Conservation (phyloP, 2,113 vertebrate species). For the Centrocercus urophasianus region DNA sequence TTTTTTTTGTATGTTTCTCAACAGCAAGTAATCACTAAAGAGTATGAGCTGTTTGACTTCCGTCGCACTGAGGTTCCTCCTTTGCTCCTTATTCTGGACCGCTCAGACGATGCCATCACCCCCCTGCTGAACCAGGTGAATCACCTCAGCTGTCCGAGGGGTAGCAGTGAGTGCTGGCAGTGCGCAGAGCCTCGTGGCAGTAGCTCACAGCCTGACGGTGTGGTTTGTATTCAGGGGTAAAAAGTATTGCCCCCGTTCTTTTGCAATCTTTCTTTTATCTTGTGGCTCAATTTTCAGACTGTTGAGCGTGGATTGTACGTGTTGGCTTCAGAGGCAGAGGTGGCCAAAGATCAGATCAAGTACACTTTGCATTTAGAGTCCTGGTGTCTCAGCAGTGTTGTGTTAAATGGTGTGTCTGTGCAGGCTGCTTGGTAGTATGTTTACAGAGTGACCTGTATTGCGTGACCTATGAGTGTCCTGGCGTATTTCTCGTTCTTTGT, state of each 20-base stretch:
- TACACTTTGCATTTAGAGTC: too few relatives aligned
- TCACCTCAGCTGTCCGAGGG: not conserved
- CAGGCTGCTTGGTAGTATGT: not conserved
- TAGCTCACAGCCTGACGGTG: not conserved
- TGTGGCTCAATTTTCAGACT: not conserved
- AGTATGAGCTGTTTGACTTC: slow-evolving; percentile 97
- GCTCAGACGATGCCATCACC: slow-evolving; percentile 93
- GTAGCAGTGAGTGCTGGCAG: not conserved
- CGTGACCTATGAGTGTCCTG: too few relatives aligned
- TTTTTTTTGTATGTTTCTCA: not conserved
- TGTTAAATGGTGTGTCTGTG: too few relatives aligned
- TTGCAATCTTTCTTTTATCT: not conserved
- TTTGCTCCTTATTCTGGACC: slow-evolving; percentile 91
- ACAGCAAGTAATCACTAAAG: slow-evolving; percentile 97
- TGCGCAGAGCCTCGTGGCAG: not conserved
- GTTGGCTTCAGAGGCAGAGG: not conserved
- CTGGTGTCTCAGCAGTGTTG: too few relatives aligned
- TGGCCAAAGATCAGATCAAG: not conserved
- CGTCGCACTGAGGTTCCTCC: slow-evolving; percentile 95
- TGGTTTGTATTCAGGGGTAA: not conserved
- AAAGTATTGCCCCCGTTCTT: not conserved
- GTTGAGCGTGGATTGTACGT: not conserved
- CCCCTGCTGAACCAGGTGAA: slow-evolving; percentile 85
- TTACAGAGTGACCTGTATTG: not conserved
- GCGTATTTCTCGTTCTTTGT: too few relatives aligned